Base-by-base conservation (phyloP, 2,113 vertebrate genomes). In the Stigmatopora argus region DNA sequence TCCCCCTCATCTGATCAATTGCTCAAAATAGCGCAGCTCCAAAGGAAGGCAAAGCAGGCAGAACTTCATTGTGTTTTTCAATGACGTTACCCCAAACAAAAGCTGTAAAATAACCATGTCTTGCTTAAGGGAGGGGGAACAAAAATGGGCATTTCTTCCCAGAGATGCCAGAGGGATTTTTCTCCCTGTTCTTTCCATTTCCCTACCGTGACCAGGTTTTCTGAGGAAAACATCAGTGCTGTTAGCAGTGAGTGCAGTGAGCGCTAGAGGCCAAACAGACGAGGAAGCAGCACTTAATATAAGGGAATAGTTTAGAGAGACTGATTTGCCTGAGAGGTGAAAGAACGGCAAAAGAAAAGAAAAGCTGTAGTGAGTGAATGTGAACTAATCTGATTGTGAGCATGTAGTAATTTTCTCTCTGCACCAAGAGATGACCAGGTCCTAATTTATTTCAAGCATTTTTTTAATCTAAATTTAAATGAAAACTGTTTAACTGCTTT, bases 301-400 rank as follows among this genome's bases (percentile, higher is more conserved):
- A 83, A 80, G 75, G 78, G 78, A 80, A 86, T 83, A 85, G 85
- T 87, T 89, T 88, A 87, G 80, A 83, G 76, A 72, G 72, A 81
- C 75, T 84, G 81, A 89, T 88, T 80, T 81, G 81, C 79, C 87
- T 89, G 56, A 48, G 82, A 86, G 85, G 81, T 81, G 72, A 77
- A 71, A 79, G 73, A 64, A 73, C 68, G 78, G 67, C 80, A 82
- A 68, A 75, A 76, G 64, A 74, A 76, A 75, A 41, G 73, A 65
- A 84, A 77, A 80, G 47, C 67, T 31, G 13, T 66, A 73, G 65
- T 26, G 15, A 77, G 47, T 5, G 13, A 71, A 62, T 67, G 65
- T 18, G 41, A 64, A 74, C 69, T 70, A 77, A 61, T 66, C 34
- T 78, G 64, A 73, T 59, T 79, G 52, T 41, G 21, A 72, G 35